phyloP scores from a whole-genome alignment of 2,888 invertebrate species.

The Muscina levida region DNA sequence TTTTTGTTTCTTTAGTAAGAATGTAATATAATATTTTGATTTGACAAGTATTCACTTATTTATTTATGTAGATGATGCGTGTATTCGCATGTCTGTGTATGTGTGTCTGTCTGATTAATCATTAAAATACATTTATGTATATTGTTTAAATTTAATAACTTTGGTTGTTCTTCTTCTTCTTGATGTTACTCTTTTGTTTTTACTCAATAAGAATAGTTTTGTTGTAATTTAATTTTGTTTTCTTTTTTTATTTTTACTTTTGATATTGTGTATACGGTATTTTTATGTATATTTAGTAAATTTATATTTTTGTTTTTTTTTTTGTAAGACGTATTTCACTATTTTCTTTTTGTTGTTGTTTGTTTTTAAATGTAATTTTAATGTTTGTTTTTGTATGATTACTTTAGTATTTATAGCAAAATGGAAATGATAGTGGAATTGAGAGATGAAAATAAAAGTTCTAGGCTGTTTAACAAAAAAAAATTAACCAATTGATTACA shows the following conservation, averaged over 20 bases:
- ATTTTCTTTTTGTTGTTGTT: slow-evolving; percentile 40
- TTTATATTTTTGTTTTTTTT: slow-evolving; percentile 20
- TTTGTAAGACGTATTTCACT: slow-evolving; percentile 39
- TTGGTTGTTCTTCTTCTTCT: slow-evolving; percentile 55
- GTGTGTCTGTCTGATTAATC: slow-evolving; percentile 48
- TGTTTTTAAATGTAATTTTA: slow-evolving; percentile 33
- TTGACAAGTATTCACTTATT: slow-evolving; percentile 60
- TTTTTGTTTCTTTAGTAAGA: slow-evolving; percentile 57
- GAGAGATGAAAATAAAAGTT: background rate
- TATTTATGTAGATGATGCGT: slow-evolving; percentile 34
- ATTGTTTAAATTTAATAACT: slow-evolving; percentile 54
- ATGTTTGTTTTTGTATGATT: slow-evolving; percentile 36
- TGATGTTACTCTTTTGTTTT: background rate
- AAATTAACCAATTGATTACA: background rate
- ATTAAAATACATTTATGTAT: slow-evolving; percentile 39
- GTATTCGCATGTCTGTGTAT: background rate
- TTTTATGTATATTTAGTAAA: slow-evolving; percentile 42
- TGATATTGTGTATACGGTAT: slow-evolving; percentile 32
- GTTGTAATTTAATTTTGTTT: no score
- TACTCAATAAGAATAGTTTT: slow-evolving; percentile 13
- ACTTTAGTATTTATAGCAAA: slow-evolving; percentile 44
- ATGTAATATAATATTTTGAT: slow-evolving; percentile 66
- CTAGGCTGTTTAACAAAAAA: background rate
- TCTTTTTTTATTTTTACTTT: background rate
- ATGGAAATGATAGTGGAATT: slow-evolving; percentile 18